Conservation (phyloP, 2,113 vertebrate species). For the Fulmarus glacialis region DNA sequence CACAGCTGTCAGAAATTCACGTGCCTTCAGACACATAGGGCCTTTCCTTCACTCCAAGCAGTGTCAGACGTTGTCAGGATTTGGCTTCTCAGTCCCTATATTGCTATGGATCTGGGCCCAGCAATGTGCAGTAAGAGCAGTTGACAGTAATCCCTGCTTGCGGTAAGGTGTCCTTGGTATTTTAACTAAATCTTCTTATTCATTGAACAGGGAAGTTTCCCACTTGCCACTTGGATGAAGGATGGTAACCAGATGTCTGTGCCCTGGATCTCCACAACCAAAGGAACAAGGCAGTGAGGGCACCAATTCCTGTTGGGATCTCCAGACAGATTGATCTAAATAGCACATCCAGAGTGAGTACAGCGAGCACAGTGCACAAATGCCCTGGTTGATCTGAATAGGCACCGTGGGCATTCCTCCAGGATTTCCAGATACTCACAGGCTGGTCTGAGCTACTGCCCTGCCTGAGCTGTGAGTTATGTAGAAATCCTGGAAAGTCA, state of each 20-base stretch:
- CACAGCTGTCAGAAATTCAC: neutral
- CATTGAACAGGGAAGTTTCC: neutral
- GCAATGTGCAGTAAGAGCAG: neutral
- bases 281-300: neutral
- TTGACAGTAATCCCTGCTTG: neutral
- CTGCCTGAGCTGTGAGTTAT: neutral
- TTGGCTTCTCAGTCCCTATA: neutral
- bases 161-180: neutral
- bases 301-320: neutral
- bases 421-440: neutral
- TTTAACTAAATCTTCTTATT: neutral
- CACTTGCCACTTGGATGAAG: neutral
- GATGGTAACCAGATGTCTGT: neutral
- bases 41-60: neutral
- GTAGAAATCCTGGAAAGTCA: neutral
- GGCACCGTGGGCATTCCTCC: neutral
- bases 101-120: neutral
- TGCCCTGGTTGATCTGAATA: rapidly evolving
- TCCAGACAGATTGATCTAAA: neutral
- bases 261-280: neutral
- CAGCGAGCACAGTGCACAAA: neutral
- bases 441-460: neutral
- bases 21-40: neutral
- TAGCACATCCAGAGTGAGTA: neutral
- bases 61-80: neutral